Evolutionary conservation across 2,797 vertebrate species (phyloP).

Genomic region (Eutrigla gurnardus): DNA sequence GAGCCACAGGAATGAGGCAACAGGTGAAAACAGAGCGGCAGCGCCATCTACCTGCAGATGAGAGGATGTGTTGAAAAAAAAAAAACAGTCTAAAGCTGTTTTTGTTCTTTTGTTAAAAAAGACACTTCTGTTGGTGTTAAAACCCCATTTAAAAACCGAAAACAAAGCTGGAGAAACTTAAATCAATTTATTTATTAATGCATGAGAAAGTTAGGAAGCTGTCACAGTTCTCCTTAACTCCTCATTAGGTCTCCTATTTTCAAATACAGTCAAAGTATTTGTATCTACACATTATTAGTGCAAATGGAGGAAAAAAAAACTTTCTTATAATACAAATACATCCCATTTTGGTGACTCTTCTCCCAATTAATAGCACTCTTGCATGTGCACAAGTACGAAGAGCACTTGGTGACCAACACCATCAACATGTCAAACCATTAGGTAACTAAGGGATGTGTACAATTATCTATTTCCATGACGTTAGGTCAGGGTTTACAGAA

Average conservation of each 20-base stretch:
- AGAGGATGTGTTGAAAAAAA: neutral
- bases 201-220: slow-evolving; percentile 4
- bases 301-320: slow-evolving; percentile 37
- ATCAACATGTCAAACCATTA: slow-evolving; percentile 34
- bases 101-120: neutral
- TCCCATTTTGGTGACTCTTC: slow-evolving; percentile 1
- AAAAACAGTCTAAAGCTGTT: neutral
- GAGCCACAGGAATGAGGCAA: neutral
- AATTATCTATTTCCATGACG: slow-evolving; percentile 5
- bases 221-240: slow-evolving; percentile 21
- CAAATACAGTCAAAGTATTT: slow-evolving; percentile 22
- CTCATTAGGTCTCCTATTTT: slow-evolving; percentile 18
- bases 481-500: slow-evolving; percentile 25
- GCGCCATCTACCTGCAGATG: slow-evolving; percentile 59
- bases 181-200: slow-evolving; percentile 60
- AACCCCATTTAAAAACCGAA: neutral
- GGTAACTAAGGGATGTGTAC: slow-evolving; percentile 16
- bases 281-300: slow-evolving; percentile 22
- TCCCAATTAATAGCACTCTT: slow-evolving; percentile 23
- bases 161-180: neutral
- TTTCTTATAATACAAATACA: slow-evolving; percentile 33
- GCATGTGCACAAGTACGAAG: slow-evolving; percentile 15
- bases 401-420: slow-evolving; percentile 54
- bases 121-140: neutral
- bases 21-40: slow-evolving; percentile 21